Percentiles rank a stretch among this genome's conserved stretches.
Evolutionary conservation across 2,888 invertebrate species (phyloP).

Genomic region (Diaphora mendica): DNA sequence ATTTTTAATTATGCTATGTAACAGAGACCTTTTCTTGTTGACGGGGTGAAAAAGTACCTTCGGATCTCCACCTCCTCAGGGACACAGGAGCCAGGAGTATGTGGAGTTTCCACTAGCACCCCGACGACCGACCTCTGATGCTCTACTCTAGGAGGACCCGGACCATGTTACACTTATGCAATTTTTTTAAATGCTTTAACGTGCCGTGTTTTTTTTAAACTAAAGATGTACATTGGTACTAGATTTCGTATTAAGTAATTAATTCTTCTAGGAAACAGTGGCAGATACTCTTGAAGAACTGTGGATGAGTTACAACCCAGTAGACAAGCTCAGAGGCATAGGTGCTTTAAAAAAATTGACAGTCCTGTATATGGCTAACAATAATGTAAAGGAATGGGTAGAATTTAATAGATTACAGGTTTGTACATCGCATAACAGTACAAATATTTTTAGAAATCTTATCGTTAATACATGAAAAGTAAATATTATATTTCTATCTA

Average conservation of each 20-base stretch:
- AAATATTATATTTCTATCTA: no score
- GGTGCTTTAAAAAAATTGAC: constrained; percentile 92
- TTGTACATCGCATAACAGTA: background rate
- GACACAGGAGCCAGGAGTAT: no score
- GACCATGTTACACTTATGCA: background rate
- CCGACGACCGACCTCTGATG: no score
- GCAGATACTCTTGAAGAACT: constrained; percentile 95
- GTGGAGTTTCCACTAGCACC: no score
- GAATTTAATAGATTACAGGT: constrained; percentile 89
- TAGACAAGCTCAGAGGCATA: constrained; percentile 96
- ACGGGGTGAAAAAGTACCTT: no score
- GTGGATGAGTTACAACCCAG: constrained; percentile 97
- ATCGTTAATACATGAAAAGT: background rate
- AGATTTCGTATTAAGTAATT: background rate
- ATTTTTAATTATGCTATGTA: no score
- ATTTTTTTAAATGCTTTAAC: background rate
- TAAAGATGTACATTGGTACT: background rate
- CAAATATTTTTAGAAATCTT: no score
- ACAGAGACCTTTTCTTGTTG: no score
- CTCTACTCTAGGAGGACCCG: no score
- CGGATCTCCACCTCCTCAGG: no score
- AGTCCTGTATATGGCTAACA: constrained; percentile 93
- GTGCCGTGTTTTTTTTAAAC: background rate
- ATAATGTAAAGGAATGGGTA: constrained; percentile 94
- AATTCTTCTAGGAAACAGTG: constrained; percentile 89